phyloP scores from a whole-genome alignment of 2,113 vertebrate species.

The Thymallus thymallus region DNA sequence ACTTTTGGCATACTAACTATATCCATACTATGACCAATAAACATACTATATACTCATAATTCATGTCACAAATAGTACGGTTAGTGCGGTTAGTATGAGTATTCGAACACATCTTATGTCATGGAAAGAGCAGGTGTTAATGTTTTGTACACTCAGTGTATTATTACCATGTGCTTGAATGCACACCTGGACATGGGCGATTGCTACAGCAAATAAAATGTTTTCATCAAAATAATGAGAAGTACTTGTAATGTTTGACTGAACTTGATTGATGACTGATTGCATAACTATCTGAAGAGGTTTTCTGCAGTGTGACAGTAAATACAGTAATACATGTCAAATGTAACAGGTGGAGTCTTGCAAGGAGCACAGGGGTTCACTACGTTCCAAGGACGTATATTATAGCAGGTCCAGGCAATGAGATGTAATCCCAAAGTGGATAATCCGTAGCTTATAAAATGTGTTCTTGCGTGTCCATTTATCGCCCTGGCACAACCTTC shows the following conservation, averaged over 20 bases:
- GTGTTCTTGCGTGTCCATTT: not conserved
- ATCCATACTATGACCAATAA: too few species aligned
- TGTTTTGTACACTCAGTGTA: too few species aligned
- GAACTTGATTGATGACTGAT: not conserved
- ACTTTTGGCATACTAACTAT: too few species aligned
- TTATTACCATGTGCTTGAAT: not conserved
- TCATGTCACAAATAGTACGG: too few species aligned
- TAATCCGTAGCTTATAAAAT: slow-evolving; percentile 3
- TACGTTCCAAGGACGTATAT: not conserved
- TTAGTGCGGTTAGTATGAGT: too few species aligned
- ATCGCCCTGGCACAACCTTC: not conserved
- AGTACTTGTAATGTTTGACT: not conserved
- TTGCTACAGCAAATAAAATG: too few species aligned
- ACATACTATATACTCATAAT: too few species aligned
- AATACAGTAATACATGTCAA: slow-evolving; percentile 21
- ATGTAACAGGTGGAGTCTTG: not conserved
- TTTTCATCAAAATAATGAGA: not conserved
- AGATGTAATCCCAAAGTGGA: not conserved
- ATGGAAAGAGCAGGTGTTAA: too few species aligned
- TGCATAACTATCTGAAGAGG: slow-evolving; percentile 26
- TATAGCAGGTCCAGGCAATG: slow-evolving; percentile 36
- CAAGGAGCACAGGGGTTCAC: too few species aligned
- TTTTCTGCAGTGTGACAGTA: not conserved
- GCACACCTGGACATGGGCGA: not conserved
- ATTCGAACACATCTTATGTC: too few species aligned